phyloP scores from a whole-genome alignment of 2,113 vertebrate genomes.

The Isichthys henryi region DNA sequence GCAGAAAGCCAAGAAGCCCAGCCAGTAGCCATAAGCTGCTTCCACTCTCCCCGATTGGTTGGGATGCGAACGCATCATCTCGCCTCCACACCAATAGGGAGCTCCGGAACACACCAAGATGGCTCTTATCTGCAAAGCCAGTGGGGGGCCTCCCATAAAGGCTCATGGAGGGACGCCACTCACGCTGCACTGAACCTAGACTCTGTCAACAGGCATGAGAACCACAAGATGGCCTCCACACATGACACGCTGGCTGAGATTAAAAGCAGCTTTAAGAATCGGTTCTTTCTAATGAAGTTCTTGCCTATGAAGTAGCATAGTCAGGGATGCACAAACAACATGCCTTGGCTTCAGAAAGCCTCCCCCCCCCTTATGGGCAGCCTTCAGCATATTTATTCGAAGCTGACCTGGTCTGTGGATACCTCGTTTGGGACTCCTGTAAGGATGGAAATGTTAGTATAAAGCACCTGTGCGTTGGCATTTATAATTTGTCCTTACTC shows the following conservation, averaged over 20 bases:
- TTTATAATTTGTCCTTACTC: neutral
- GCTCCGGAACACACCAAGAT: neutral
- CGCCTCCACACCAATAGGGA: neutral
- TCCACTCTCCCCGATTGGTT: neutral
- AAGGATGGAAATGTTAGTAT: neutral
- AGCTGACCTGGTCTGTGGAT: neutral
- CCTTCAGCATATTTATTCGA: neutral
- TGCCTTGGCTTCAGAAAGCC: neutral
- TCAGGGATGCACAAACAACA: neutral
- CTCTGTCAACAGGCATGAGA: neutral
- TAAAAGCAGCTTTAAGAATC: neutral
- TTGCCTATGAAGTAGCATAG: neutral
- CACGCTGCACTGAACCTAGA: neutral
- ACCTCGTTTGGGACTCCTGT: neutral
- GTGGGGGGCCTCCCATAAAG: neutral
- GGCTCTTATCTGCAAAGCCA: neutral
- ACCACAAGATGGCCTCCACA: neutral
- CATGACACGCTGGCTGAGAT: neutral
- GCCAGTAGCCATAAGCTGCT: neutral
- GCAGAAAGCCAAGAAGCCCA: neutral
- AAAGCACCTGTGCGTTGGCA: neutral
- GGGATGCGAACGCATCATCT: neutral
- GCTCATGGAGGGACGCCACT: neutral
- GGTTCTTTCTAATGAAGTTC: neutral
- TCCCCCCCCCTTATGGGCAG: neutral